A percentile compares a stretch with the other conserved stretches of the same genome.
These are phyloP conservation scores for Biston stratarius DNA, from an alignment of 2,888 invertebrate genomes.

Conservation along the genomic window DNA sequence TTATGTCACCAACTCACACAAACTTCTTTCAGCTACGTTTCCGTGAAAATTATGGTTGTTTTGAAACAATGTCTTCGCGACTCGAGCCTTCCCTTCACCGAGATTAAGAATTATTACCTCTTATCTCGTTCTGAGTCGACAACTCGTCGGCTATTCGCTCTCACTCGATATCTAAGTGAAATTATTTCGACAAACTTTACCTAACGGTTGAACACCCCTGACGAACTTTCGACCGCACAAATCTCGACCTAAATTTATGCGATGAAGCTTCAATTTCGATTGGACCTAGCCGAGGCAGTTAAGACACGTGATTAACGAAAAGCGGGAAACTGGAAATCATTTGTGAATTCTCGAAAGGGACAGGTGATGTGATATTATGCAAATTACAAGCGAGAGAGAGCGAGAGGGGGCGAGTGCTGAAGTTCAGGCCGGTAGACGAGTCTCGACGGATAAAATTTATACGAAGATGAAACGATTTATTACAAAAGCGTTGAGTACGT, in stretches of 20 bases:
- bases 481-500: constrained; percentile 85
- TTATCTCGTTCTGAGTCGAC: constrained; percentile 77
- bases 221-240: constrained; percentile 46
- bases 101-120: constrained; percentile 81
- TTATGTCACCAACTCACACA: constrained; percentile 45
- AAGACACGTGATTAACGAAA: constrained; percentile 81
- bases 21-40: constrained; percentile 60
- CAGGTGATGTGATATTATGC: constrained; percentile 81
- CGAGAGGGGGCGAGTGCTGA: constrained; percentile 65
- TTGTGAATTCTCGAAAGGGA: constrained; percentile 81
- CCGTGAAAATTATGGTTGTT: constrained; percentile 68
- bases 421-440: constrained; percentile 63
- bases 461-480: constrained; percentile 85
- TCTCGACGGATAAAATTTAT: constrained; percentile 77
- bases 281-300: constrained; percentile 51
- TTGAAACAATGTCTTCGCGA: constrained; percentile 62
- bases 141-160: constrained; percentile 76
- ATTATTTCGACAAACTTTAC: constrained; percentile 82
- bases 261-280: constrained; percentile 56
- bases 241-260: constrained; percentile 52
- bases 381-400: constrained; percentile 67
- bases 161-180: constrained; percentile 75
- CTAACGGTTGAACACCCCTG: constrained; percentile 69
- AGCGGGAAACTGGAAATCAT: constrained; percentile 84
- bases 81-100: constrained; percentile 58